These are phyloP conservation scores for Rhadina sibilatrix DNA, from an alignment of 2,113 vertebrate species.

Conservation along the genomic window DNA sequence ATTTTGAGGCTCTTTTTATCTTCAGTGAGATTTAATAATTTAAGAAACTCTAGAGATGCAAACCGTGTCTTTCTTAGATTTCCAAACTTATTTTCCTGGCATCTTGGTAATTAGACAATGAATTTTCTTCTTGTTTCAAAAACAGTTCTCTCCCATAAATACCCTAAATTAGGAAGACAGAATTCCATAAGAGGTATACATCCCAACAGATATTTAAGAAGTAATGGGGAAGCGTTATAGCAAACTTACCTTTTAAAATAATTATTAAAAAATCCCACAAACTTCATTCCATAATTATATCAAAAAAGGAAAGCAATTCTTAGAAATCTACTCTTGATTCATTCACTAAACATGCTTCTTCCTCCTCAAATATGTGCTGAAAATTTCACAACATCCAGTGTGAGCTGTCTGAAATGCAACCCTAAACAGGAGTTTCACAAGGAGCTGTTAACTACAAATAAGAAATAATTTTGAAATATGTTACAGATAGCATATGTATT, in stretches of 20 bases:
- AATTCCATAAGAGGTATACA: background rate
- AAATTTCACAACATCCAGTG: background rate
- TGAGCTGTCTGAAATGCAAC: background rate
- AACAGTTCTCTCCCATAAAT: background rate
- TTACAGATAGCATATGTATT: background rate
- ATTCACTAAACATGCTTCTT: background rate
- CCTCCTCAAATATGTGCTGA: background rate
- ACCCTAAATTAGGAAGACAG: accelerated
- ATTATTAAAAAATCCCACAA: accelerated
- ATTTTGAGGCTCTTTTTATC: background rate
- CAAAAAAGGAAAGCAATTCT: background rate
- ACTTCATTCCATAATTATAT: background rate
- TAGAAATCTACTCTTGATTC: background rate
- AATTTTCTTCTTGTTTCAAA: background rate
- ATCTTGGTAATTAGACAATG: background rate
- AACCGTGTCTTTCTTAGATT: background rate
- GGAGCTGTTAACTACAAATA: background rate
- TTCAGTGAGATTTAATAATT: background rate
- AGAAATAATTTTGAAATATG: background rate
- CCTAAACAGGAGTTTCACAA: background rate
- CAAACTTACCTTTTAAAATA: background rate
- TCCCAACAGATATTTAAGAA: background rate
- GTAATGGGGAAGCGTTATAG: background rate
- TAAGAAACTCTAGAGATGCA: background rate
- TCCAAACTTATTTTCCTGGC: background rate